Evolutionary conservation across 1,140 invertebrate genomes (phyloP).

Genomic region (Sycophila sp.): DNA sequence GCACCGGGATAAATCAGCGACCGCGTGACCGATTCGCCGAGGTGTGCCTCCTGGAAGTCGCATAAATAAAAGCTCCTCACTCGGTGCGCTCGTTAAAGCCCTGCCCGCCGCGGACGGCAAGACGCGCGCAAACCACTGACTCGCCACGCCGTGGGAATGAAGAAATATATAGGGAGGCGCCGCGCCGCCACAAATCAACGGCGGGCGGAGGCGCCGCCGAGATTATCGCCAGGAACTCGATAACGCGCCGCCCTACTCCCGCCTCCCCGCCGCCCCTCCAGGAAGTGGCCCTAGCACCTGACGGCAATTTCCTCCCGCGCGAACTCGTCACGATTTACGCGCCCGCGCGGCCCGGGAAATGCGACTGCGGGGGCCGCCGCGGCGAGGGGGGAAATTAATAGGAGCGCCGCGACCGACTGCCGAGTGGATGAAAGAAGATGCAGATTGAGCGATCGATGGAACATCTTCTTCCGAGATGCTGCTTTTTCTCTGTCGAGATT

Average conservation of each 20-base stretch:
- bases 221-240: conserved; percentile 54
- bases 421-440: too few species aligned
- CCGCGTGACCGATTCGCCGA: too few species aligned
- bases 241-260: conserved; percentile 45
- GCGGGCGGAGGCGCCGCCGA: conserved; percentile 37
- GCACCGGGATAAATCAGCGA: too few species aligned
- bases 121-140: too few species aligned
- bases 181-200: conserved; percentile 51
- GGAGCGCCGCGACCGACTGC: too few species aligned
- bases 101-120: too few species aligned
- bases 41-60: too few species aligned
- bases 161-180: conserved; percentile 8
- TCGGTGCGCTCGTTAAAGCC: too few species aligned
- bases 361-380: too few species aligned
- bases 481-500: too few species aligned
- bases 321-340: neutral
- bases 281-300: conserved; percentile 50
- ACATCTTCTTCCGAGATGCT: too few species aligned
- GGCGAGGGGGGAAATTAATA: too few species aligned
- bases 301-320: conserved; percentile 49
- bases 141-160: conserved; percentile 24
- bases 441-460: neutral
- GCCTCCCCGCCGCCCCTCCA: conserved; percentile 28
- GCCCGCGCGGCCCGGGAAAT: neutral
- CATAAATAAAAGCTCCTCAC: conserved; percentile 19